These are phyloP conservation scores for Eurosta solidaginis DNA, from an alignment of 1,140 invertebrate genomes.

Conservation along the genomic window DNA sequence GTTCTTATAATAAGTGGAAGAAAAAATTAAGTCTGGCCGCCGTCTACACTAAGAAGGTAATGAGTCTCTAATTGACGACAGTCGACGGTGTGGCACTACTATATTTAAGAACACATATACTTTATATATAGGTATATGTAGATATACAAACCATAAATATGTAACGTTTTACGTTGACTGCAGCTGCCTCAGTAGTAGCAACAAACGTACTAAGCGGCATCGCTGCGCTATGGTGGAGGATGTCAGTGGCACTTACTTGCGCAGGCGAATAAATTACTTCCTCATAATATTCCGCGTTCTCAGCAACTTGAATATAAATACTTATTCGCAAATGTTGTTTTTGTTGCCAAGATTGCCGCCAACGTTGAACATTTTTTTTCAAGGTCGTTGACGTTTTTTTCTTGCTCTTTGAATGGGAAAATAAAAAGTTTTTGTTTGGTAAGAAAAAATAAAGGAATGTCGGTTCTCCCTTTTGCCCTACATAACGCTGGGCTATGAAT, in stretches of 20 bases:
- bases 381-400: constrained; percentile 12
- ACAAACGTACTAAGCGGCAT: constrained; percentile 25
- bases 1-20: constrained; percentile 16
- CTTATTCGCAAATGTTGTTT: not conserved
- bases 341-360: constrained; percentile 5
- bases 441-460: not conserved
- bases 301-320: not conserved
- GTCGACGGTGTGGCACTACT: constrained; percentile 40
- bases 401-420: constrained; percentile 13
- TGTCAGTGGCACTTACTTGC: constrained; percentile 32
- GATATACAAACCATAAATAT: not conserved
- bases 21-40: constrained; percentile 46
- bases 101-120: not conserved
- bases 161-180: not conserved
- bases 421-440: constrained; percentile 12
- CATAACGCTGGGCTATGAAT: constrained; percentile 4
- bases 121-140: not conserved
- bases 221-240: constrained; percentile 28
- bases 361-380: constrained; percentile 13
- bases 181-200: not conserved
- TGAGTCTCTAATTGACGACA: constrained; percentile 59
- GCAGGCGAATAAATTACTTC: constrained; percentile 34
- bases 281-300: constrained; percentile 29
- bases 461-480: constrained; percentile 2
- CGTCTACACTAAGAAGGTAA: constrained; percentile 56